Evolutionary conservation across 64 coral and sea anemone genomes (phyloP).

Genomic region (Montipora cactus): DNA sequence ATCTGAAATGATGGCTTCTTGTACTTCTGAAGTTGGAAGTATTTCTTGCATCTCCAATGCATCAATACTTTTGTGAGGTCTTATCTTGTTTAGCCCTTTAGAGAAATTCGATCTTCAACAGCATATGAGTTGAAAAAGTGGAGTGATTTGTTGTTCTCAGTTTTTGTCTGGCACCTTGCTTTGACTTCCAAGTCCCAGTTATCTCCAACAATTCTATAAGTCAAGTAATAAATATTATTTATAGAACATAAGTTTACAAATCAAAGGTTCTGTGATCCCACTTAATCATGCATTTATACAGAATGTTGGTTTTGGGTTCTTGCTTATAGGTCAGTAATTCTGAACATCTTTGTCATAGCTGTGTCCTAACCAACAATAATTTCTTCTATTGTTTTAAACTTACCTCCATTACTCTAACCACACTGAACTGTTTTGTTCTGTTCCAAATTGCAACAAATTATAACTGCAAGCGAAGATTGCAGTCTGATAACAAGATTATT

Average conservation of each 20-base stretch:
- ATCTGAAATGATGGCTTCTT: slow-evolving; percentile 16
- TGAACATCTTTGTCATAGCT: no score
- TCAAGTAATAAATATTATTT: not conserved
- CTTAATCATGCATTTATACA: not conserved
- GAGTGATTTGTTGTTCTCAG: not conserved
- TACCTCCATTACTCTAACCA: no score
- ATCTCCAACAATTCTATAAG: no score
- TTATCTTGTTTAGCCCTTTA: no score
- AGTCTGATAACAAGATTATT: no score
- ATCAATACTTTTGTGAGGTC: not conserved
- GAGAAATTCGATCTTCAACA: no score
- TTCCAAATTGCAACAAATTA: no score
- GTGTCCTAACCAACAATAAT: no score
- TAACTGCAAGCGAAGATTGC: no score
- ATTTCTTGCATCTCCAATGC: slow-evolving; percentile 54
- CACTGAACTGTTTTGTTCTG: no score
- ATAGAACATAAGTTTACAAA: slow-evolving; percentile 26
- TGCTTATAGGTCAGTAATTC: no score
- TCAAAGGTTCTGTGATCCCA: not conserved
- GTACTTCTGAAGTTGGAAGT: not conserved
- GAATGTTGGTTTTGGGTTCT: not conserved
- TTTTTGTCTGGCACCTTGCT: not conserved
- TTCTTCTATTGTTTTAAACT: no score
- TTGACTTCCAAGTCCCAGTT: not conserved
- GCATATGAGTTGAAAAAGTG: slow-evolving; percentile 33